phyloP scores from a whole-genome alignment of 2,888 invertebrate genomes.

The Plemyria rubiginata region DNA sequence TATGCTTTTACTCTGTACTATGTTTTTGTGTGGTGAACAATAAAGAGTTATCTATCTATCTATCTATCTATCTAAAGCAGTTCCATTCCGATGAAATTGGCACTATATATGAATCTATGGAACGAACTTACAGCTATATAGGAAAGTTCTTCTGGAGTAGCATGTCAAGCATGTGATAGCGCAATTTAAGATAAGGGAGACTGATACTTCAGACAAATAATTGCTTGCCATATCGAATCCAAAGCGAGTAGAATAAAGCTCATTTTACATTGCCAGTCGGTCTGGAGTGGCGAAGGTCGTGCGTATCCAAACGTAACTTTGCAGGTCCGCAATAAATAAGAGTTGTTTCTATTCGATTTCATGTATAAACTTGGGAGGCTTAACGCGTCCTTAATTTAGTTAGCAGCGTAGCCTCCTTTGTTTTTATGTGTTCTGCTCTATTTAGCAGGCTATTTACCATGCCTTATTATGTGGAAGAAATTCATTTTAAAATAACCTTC shows the following conservation, averaged over 20 bases:
- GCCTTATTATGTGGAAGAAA: slow-evolving; percentile 14
- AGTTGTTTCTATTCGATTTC: slow-evolving; percentile 42
- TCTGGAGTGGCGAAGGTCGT: not conserved
- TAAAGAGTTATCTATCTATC: no score
- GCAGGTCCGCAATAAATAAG: slow-evolving; percentile 44
- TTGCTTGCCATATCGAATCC: not conserved
- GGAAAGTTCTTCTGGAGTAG: not conserved
- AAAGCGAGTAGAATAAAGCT: not conserved
- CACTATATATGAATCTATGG: not conserved
- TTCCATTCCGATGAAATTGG: not conserved
- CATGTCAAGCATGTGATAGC: not conserved
- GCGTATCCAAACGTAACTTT: slow-evolving; percentile 11
- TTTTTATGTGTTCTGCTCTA: slow-evolving; percentile 29
- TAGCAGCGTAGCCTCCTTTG: slow-evolving; percentile 26
- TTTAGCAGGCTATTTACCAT: slow-evolving; percentile 27
- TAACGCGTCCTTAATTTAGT: slow-evolving; percentile 37
- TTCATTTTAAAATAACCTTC: slow-evolving; percentile 7
- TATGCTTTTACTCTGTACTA: no score
- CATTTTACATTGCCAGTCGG: slow-evolving; percentile 1
- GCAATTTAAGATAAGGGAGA: not conserved
- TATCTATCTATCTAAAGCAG: no score
- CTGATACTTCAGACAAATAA: not conserved
- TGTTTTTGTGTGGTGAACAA: no score
- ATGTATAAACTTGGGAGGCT: slow-evolving; percentile 39
- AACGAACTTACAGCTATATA: not conserved